These are phyloP conservation scores for Dunckerocampus dactyliophorus DNA, from an alignment of 2,113 vertebrate species.

Conservation along the genomic window DNA sequence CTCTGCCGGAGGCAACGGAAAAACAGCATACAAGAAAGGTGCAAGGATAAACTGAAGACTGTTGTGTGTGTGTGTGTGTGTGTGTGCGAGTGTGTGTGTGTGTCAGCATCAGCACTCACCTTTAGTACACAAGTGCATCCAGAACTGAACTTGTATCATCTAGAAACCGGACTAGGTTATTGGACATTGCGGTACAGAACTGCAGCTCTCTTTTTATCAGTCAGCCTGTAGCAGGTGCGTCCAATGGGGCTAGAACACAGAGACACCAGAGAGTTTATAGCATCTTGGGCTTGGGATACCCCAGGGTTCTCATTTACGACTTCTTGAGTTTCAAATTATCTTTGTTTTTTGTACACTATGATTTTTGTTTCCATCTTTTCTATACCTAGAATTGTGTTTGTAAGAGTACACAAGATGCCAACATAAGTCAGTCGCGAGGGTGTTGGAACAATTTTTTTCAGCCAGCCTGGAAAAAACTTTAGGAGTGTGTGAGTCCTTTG, in stretches of 20 bases:
- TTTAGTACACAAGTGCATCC: background rate
- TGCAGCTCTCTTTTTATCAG: no score
- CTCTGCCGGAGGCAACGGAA: constrained; percentile 21
- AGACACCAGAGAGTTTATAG: background rate
- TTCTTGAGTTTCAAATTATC: background rate
- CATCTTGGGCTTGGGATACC: background rate
- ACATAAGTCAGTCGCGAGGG: no score
- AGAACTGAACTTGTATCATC: no score
- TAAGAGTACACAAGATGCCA: no score
- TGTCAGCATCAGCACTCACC: background rate
- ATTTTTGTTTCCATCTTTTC: no score
- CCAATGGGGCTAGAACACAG: background rate
- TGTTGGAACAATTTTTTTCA: no score
- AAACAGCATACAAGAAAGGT: background rate
- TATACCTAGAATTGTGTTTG: no score
- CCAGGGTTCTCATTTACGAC: background rate
- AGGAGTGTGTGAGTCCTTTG: no score
- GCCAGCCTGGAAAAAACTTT: no score
- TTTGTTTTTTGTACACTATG: background rate
- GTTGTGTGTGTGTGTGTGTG: background rate
- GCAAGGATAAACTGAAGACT: constrained; percentile 1
- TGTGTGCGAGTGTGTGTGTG: background rate
- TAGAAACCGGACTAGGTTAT: no score
- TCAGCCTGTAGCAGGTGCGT: background rate
- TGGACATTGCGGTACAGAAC: no score